phyloP scores from a whole-genome alignment of 2,888 invertebrate genomes.

The Hipparchia semele region DNA sequence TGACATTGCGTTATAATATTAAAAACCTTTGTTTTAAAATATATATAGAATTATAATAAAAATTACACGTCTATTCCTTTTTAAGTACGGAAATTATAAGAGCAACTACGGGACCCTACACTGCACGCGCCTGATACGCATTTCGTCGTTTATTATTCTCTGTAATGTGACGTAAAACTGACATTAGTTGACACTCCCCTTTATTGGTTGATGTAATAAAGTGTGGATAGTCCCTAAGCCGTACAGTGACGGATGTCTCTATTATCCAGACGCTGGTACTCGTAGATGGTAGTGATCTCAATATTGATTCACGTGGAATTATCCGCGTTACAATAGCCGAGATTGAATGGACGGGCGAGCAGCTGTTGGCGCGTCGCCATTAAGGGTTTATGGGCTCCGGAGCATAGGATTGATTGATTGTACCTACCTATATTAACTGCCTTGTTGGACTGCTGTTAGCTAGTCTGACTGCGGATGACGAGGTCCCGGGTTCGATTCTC shows the following conservation, averaged over 20 bases:
- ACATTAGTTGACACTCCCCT: constrained; percentile 3
- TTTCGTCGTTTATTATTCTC: too few species aligned
- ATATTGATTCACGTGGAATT: constrained; percentile 43
- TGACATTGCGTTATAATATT: too few species aligned
- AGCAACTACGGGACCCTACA: too few species aligned
- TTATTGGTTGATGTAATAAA: background rate
- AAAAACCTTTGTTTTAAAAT: too few species aligned
- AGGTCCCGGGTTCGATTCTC: too few species aligned
- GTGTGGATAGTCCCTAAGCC: constrained; percentile 5
- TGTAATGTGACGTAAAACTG: background rate
- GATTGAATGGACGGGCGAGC: constrained; percentile 42
- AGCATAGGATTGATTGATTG: background rate
- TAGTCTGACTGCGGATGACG: too few species aligned
- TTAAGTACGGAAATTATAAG: too few species aligned
- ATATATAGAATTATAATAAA: too few species aligned
- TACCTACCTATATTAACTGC: too few species aligned
- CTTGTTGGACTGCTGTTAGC: too few species aligned
- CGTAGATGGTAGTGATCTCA: constrained; percentile 20
- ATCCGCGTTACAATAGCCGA: constrained; percentile 48
- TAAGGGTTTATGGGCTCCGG: constrained; percentile 43
- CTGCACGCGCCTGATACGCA: too few species aligned
- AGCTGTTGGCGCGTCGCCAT: constrained; percentile 54
- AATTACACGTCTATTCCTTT: too few species aligned
- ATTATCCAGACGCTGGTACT: constrained; percentile 15
- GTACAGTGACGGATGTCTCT: constrained; percentile 19